Evolutionary conservation across 2,797 vertebrate genomes (phyloP).

Genomic region (Emydoidea blandingii): DNA sequence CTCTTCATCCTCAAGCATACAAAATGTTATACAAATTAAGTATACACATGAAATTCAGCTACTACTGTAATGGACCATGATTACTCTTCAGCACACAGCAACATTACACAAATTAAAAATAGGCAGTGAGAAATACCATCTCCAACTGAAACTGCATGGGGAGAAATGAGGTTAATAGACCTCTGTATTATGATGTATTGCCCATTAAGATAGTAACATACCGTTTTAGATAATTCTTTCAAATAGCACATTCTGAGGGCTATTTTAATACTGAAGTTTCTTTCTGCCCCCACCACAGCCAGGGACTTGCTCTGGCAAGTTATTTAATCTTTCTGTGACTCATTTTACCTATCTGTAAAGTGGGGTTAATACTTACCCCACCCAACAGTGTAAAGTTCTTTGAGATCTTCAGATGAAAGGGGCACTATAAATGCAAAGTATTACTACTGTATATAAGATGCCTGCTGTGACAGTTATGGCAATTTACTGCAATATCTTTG

Average conservation of each 20-base stretch:
- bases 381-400: not conserved
- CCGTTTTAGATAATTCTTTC: not conserved
- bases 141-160: not conserved
- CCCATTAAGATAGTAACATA: not conserved
- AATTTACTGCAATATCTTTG: too few relatives aligned
- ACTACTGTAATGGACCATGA: not conserved
- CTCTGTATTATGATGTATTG: not conserved
- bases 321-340: not conserved
- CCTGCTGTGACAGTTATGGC: too few relatives aligned
- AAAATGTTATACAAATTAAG: not conserved
- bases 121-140: not conserved
- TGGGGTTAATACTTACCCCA: not conserved
- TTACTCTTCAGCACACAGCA: not conserved
- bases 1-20: not conserved
- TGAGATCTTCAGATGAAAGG: not conserved
- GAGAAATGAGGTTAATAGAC: accelerated
- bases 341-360: not conserved
- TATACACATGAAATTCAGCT: not conserved
- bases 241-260: not conserved
- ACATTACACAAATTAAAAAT: not conserved
- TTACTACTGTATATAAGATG: not conserved
- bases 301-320: not conserved
- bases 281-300: not conserved
- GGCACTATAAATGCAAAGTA: not conserved
- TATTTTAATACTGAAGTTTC: not conserved